These are phyloP conservation scores for Cabera pusaria DNA, from an alignment of 2,888 invertebrate genomes.

Conservation along the genomic window DNA sequence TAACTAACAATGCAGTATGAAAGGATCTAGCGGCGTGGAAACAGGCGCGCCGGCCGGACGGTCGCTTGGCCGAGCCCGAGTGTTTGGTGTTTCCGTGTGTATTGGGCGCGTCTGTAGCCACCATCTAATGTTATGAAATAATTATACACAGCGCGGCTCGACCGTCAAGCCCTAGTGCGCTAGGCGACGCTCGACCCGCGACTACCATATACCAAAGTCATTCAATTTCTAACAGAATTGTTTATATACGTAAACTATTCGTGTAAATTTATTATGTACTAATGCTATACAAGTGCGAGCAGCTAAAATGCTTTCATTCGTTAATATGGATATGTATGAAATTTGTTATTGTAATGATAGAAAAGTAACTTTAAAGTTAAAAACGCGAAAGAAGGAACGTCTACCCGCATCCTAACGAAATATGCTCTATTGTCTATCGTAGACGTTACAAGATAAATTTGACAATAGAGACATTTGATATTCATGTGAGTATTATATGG, in stretches of 20 bases:
- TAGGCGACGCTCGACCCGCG: too few relatives aligned
- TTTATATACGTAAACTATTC: slow-evolving; percentile 68
- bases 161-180: too few relatives aligned
- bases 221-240: slow-evolving; percentile 77
- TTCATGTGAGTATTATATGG: slow-evolving; percentile 48
- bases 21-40: slow-evolving; percentile 17
- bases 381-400: slow-evolving; percentile 15
- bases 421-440: slow-evolving; percentile 56
- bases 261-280: slow-evolving; percentile 67
- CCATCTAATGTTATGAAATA: too few relatives aligned
- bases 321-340: slow-evolving; percentile 39
- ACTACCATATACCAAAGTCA: slow-evolving; percentile 83
- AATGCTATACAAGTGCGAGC: slow-evolving; percentile 81
- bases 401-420: slow-evolving; percentile 41
- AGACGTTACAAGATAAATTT: slow-evolving; percentile 56
- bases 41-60: slow-evolving; percentile 19
- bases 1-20: slow-evolving; percentile 34
- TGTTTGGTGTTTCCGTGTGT: slow-evolving; percentile 12
- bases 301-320: slow-evolving; percentile 70
- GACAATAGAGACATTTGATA: slow-evolving; percentile 55
- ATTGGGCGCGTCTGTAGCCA: too few relatives aligned
- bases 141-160: slow-evolving; percentile 20
- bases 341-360: slow-evolving; percentile 55
- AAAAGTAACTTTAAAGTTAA: slow-evolving; percentile 22
- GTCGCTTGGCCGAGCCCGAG: slow-evolving; percentile 2